Base-by-base conservation (phyloP, 2,113 vertebrate genomes). In the Cephalopholis sonnerati region DNA sequence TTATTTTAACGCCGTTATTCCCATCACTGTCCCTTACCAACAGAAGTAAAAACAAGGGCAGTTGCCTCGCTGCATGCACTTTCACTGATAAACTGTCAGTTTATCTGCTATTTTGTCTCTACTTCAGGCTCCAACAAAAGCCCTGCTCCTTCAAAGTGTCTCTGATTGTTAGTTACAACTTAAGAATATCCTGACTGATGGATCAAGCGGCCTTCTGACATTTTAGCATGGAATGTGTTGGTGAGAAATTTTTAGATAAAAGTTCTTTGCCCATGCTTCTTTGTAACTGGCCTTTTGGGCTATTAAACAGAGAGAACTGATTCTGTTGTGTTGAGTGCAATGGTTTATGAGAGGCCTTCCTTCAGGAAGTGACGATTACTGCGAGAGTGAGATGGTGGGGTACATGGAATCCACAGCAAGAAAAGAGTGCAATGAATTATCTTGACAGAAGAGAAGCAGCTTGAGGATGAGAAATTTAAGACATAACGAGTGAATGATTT, bases 271-370 rank as follows among this genome's bases (percentile, higher is more conserved):
- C 36, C 53, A 18, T 65, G 61, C 17, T 41, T 82, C 68, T 86
- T 79, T 77, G 62, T 81, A 71, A 71, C 62, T 59, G 68, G 51
- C 29, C 67, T 53, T 69, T 84, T 13, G 41, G 81, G 65, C 63
- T 74, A 57, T 48, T 87, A 82, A 88, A 86, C 55, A 59, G 74
- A 44, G 39, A 74, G 32, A 74, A 86, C 84, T 82, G 85, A 89
- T 86, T 77, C 25, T 3, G 25, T 25, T 39, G 58, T 62, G 66
- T 63, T 36, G 46, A 79, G 74, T 62, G 62, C 0, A 1, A 51
- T 10, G 13, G 48, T 54, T 84, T 63, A 55, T 46, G 51, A 81
- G 71, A 48, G 79, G 58, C 64, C 68, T 79, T 63, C 24, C 76
- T 78, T 61, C 48, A 32, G 77, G 64, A 63, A 66, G 41, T 10